Conservation (phyloP, 2,797 vertebrate species). For the Menidia menidia region DNA sequence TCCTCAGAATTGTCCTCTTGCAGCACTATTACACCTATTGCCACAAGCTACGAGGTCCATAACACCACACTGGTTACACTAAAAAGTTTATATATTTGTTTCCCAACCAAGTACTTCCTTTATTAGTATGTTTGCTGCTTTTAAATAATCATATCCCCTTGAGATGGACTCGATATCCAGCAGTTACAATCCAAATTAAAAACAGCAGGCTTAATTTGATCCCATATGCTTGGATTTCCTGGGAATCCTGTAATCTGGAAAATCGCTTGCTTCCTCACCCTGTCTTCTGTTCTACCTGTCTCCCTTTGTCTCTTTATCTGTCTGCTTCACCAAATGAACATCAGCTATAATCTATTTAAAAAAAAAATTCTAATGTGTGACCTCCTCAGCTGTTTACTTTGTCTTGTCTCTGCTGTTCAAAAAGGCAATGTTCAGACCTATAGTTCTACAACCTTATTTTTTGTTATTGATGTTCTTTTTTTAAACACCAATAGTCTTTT, state of each 20-base stretch:
- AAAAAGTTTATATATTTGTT: background rate
- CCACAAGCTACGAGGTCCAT: too few relatives aligned
- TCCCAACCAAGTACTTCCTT: background rate
- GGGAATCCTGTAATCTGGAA: slow-evolving; percentile 72
- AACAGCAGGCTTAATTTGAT: slow-evolving; percentile 55
- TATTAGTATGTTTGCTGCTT: background rate
- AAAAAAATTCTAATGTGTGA: slow-evolving; percentile 8
- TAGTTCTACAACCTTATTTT: slow-evolving; percentile 4
- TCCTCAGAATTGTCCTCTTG: background rate
- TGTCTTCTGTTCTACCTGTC: slow-evolving; percentile 19
- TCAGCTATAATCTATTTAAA: slow-evolving; percentile 33
- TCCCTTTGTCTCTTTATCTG: slow-evolving; percentile 6
- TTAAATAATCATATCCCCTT: background rate
- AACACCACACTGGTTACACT: background rate
- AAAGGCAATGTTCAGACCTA: slow-evolving; percentile 22
- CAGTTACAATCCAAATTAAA: slow-evolving; percentile 35
- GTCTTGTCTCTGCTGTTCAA: slow-evolving; percentile 23
- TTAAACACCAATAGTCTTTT: slow-evolving; percentile 41
- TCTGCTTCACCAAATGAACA: slow-evolving; percentile 37
- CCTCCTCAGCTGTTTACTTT: slow-evolving; percentile 23
- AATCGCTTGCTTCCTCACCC: slow-evolving; percentile 43
- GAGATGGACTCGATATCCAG: background rate
- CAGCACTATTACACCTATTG: background rate
- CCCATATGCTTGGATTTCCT: slow-evolving; percentile 63
- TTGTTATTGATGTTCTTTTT: slow-evolving; percentile 10